These are phyloP conservation scores for Machimus rusticus DNA, from an alignment of 2,888 invertebrate genomes.

Conservation along the genomic window DNA sequence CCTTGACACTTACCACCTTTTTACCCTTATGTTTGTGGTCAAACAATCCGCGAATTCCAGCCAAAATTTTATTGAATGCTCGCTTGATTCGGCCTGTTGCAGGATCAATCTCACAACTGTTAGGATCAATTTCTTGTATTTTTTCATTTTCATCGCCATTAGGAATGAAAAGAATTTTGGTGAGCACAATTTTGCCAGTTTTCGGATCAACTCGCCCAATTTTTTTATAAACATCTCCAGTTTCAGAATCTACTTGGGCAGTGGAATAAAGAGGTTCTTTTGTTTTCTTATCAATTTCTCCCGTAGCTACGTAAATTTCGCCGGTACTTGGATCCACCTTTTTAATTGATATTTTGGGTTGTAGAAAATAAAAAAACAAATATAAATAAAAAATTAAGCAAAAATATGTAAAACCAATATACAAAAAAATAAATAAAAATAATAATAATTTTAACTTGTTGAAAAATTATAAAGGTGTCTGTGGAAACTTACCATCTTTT, in stretches of 20 bases:
- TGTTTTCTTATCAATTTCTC: constrained; percentile 67
- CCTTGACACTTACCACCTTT: not conserved
- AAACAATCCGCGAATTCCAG: not conserved
- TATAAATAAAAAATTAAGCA: not conserved
- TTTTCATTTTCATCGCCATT: constrained; percentile 74
- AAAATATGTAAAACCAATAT: not conserved
- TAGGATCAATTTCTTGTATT: constrained; percentile 78
- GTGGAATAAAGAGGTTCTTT: constrained; percentile 73
- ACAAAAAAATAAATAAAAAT: not conserved
- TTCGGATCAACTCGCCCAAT: constrained; percentile 75
- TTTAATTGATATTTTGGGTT: constrained; percentile 59
- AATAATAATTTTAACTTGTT: too few species aligned
- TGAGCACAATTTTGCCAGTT: constrained; percentile 73
- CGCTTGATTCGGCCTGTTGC: constrained; percentile 62
- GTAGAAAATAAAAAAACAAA: not conserved
- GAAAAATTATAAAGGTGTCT: not conserved
- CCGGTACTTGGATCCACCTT: constrained; percentile 76
- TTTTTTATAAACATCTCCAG: constrained; percentile 78
- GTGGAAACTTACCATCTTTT: not conserved
- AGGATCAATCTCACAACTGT: constrained; percentile 78
- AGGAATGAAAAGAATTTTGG: constrained; percentile 73
- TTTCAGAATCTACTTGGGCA: constrained; percentile 74
- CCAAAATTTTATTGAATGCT: not conserved
- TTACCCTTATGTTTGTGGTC: not conserved
- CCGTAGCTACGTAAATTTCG: constrained; percentile 75